Base-by-base conservation (phyloP, 1,140 invertebrate genomes). In the Propsilocerus akamusi region DNA sequence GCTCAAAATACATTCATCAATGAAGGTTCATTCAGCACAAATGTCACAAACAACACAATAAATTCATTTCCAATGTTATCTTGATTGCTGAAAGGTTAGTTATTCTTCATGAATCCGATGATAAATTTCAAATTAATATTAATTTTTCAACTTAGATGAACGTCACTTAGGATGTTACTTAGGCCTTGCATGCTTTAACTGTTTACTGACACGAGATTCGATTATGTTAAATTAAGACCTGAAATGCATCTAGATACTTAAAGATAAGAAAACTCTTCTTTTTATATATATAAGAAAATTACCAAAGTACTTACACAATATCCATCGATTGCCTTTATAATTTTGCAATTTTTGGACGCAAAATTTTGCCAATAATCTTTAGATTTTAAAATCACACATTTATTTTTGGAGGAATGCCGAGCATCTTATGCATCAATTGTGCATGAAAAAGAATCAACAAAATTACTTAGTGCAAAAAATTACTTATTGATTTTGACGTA, bases 241-340 rank as follows among this genome's bases (percentile, higher is more conserved):
- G 10, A 30, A 41, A 20, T 41, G 10, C n/a, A n/a, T n/a, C n/a
- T n/a, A n/a, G n/a, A n/a, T n/a, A n/a, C n/a, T n/a, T n/a, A n/a
- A n/a, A n/a, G n/a, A n/a, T n/a, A n/a, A n/a, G n/a, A n/a, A n/a
- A n/a, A n/a, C n/a, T n/a, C n/a, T n/a, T n/a, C n/a, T n/a, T n/a
- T n/a, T n/a, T n/a, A n/a, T n/a, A n/a, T n/a, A n/a, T n/a, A n/a
- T 12, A 30, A 30, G 14, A 12, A 12, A 30, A 17, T 41, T 41
- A 41, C 34, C 34, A 41, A 41, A 41, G 34, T 41, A 41, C 34
- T 41, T 41, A 41, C 11, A 41, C 8, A 41, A n/a, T n/a, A n/a
- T n/a, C n/a, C n/a, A n/a, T n/a, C n/a, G n/a, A n/a, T n/a, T n/a
- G n/a, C n/a, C n/a, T n/a, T n/a, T n/a, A n/a, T n/a, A n/a, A n/a